Base-by-base conservation (phyloP, 2,888 invertebrate species). In the Erpobdella octoculata region DNA sequence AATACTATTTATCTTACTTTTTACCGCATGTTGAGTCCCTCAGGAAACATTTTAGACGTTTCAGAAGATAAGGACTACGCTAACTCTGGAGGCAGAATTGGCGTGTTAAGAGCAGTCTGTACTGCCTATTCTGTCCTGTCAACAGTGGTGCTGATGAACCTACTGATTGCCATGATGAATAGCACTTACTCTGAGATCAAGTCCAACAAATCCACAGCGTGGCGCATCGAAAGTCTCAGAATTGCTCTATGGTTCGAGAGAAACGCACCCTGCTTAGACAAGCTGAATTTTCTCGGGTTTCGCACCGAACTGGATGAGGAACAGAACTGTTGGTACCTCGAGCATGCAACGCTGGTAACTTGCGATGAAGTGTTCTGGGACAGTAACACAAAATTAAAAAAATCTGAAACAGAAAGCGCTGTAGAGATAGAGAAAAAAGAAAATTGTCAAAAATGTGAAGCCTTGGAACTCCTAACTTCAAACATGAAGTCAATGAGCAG, bases 21-120 rank as follows among this genome's bases (percentile, higher is more conserved):
- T 72, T 80, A 80, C 73, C 73, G 81, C 70, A 80, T 81, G 80
- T 74, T 73, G 31, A 73, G 73, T 61, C 73, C 73, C 2, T n/a
- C n/a, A n/a, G 73, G 71, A 18, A 71, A 73, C 31, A 62, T 73
- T 21, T 53, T 73, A 28, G 73, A 71, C 21, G 61, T 71, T 18
- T 67, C 71, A 15, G 73, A 73, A n/a, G 64, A 64, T 12, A 66
- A 71, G n/a, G 61, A 59, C 15, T 73, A 70, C 25, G 62, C 33
- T 31, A 25, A 37, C n/a, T 71, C 73, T 15, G 73, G 73, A 9
- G 73, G 73, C 18, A 73, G 71, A 6, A 71, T 71, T 18, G 41
- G 36, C 21, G 53, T 73, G 5, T 33, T 73, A 9, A 62, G 73
- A 36, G 71, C 71, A 21, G 59, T 73, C 28, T 71, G 67, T 33